Evolutionary conservation across 2,113 vertebrate species (phyloP).

Genomic region (Prunella himalayana): DNA sequence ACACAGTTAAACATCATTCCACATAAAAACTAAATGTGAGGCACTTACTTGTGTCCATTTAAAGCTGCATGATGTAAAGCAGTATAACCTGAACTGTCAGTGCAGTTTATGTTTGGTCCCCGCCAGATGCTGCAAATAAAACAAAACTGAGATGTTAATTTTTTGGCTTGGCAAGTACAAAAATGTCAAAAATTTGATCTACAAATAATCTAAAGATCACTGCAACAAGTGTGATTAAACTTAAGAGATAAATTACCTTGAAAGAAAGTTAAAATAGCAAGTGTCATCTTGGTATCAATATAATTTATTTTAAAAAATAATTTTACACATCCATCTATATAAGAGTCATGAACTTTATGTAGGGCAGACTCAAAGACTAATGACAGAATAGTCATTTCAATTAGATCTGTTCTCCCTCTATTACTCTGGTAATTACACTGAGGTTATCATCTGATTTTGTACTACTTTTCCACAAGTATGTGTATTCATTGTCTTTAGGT

Average conservation of each 20-base stretch:
- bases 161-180: not conserved
- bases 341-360: not conserved
- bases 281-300: not conserved
- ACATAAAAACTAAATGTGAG: not conserved
- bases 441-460: not conserved
- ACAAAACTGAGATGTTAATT: constrained; percentile 41
- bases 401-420: not conserved
- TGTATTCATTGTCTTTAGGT: not conserved
- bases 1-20: not conserved
- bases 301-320: constrained; percentile 35
- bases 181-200: not conserved
- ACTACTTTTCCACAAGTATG: not conserved
- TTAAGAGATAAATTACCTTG: not conserved
- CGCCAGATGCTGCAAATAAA: constrained; percentile 90
- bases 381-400: not conserved
- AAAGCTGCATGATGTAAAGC: constrained; percentile 91
- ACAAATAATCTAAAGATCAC: not conserved
- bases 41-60: constrained; percentile 92
- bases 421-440: not conserved
- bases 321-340: not conserved
- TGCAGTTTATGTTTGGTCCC: constrained; percentile 93
- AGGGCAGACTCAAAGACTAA: constrained; percentile 14
- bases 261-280: not conserved
- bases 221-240: not conserved
- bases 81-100: constrained; percentile 91